phyloP scores from a whole-genome alignment of 2,888 invertebrate species.

The Agriotes lineatus region DNA sequence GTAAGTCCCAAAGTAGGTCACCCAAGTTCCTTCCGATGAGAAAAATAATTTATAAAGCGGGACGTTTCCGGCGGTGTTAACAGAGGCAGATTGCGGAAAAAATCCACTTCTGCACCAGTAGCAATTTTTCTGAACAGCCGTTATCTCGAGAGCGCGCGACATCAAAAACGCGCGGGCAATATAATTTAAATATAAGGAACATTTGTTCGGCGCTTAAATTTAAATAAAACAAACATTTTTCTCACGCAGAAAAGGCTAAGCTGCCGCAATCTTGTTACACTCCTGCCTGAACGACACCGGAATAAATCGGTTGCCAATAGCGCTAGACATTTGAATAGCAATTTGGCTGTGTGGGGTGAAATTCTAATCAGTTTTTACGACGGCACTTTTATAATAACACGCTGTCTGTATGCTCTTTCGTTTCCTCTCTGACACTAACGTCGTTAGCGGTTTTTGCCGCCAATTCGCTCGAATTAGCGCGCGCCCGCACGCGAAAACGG shows the following conservation, averaged over 20 bases:
- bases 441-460: slow-evolving; percentile 38
- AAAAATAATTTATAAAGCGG: too few species aligned
- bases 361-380: slow-evolving; percentile 67
- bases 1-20: too few species aligned
- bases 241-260: slow-evolving; percentile 58
- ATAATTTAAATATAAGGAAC: slow-evolving; percentile 62
- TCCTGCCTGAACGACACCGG: slow-evolving; percentile 61
- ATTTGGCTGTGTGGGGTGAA: slow-evolving; percentile 65
- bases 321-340: slow-evolving; percentile 66
- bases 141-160: slow-evolving; percentile 44
- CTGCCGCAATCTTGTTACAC: slow-evolving; percentile 64
- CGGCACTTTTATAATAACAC: slow-evolving; percentile 64
- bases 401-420: slow-evolving; percentile 57
- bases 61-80: background rate
- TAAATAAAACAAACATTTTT: slow-evolving; percentile 66
- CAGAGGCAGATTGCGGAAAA: slow-evolving; percentile 4
- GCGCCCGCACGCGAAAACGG: slow-evolving; percentile 12
- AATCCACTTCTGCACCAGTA: slow-evolving; percentile 25
- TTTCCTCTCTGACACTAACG: slow-evolving; percentile 50
- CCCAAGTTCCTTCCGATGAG: too few species aligned
- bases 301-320: slow-evolving; percentile 67
- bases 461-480: slow-evolving; percentile 32
- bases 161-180: slow-evolving; percentile 45
- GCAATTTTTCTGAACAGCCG: slow-evolving; percentile 38
- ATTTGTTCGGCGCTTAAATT: slow-evolving; percentile 63